Evolutionary conservation across 1,140 invertebrate species (phyloP).

Genomic region (Drosophila mayri): DNA sequence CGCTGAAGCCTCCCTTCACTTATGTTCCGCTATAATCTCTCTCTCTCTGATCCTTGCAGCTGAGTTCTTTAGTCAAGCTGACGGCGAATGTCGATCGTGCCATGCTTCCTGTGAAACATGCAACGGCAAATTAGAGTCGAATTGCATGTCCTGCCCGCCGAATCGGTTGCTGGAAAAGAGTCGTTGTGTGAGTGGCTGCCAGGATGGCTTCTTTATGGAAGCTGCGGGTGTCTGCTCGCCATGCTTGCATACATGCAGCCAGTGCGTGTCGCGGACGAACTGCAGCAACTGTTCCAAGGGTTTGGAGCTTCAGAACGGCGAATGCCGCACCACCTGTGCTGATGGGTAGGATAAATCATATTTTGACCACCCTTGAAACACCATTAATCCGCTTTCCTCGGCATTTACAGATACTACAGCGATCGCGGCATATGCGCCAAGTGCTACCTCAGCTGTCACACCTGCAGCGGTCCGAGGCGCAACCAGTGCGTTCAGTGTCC

Average conservation of each 20-base stretch:
- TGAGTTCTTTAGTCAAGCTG: conserved; percentile 89
- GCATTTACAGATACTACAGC: conserved; percentile 90
- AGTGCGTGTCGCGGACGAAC: conserved; percentile 91
- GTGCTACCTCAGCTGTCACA: conserved; percentile 93
- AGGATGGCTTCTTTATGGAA: conserved; percentile 89
- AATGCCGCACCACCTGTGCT: conserved; percentile 91
- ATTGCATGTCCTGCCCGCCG: conserved; percentile 92
- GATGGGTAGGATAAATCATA: conserved; percentile 85
- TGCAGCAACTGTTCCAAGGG: conserved; percentile 91
- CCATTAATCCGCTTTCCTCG: no score
- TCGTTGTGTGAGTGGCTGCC: conserved; percentile 90
- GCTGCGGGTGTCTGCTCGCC: conserved; percentile 89
- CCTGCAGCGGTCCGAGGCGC: conserved; percentile 91
- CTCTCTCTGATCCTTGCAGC: conserved; percentile 83
- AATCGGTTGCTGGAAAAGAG: conserved; percentile 89
- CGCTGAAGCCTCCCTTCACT: no score
- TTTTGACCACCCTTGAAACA: no score
- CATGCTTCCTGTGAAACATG: conserved; percentile 93
- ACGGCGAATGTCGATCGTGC: conserved; percentile 89
- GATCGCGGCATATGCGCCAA: conserved; percentile 92
- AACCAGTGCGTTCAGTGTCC: conserved; percentile 94
- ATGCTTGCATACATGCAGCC: conserved; percentile 91
- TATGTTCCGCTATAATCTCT: not conserved
- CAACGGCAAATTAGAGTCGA: conserved; percentile 89
- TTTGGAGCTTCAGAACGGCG: conserved; percentile 91